Evolutionary conservation across 2,888 invertebrate species (phyloP).

Genomic region (Ochlodes sylvanus): DNA sequence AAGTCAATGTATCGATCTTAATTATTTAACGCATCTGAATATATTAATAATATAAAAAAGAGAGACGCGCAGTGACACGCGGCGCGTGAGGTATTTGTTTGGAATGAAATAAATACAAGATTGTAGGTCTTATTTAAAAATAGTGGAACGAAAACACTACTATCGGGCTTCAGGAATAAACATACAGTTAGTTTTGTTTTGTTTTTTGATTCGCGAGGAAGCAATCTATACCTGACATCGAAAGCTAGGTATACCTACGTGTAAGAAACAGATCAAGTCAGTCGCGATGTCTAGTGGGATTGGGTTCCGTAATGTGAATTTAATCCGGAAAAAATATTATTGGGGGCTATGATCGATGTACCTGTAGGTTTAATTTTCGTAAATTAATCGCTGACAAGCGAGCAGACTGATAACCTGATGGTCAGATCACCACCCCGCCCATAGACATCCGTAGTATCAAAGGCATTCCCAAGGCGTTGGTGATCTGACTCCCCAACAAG

Average conservation of each 20-base stretch:
- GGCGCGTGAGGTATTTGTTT: constrained; percentile 27
- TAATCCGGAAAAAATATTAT: too few relatives aligned
- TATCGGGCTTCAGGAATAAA: constrained; percentile 30
- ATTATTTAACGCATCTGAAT: constrained; percentile 24
- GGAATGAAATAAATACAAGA: constrained; percentile 31
- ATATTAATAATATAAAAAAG: constrained; percentile 22
- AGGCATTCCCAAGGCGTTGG: too few relatives aligned
- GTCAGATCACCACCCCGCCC: too few relatives aligned
- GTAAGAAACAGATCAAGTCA: constrained; percentile 20
- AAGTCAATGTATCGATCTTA: constrained; percentile 12
- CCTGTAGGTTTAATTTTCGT: too few relatives aligned
- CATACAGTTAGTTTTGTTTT: constrained; percentile 28
- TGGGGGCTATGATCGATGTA: too few relatives aligned
- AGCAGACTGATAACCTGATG: too few relatives aligned
- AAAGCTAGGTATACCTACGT: constrained; percentile 21
- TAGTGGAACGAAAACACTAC: constrained; percentile 32
- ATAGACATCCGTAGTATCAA: too few relatives aligned
- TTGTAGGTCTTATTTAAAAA: constrained; percentile 32
- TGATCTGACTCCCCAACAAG: too few relatives aligned
- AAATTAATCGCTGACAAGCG: too few relatives aligned
- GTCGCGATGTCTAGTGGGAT: background rate
- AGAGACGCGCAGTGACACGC: constrained; percentile 20
- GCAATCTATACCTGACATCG: constrained; percentile 36
- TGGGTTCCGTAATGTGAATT: background rate
- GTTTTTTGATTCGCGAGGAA: constrained; percentile 33